Evolutionary conservation across 2,888 invertebrate genomes (phyloP), one percentile per base, ranked within the genome.

Genomic region (Arrhopalites spinosus): DNA sequence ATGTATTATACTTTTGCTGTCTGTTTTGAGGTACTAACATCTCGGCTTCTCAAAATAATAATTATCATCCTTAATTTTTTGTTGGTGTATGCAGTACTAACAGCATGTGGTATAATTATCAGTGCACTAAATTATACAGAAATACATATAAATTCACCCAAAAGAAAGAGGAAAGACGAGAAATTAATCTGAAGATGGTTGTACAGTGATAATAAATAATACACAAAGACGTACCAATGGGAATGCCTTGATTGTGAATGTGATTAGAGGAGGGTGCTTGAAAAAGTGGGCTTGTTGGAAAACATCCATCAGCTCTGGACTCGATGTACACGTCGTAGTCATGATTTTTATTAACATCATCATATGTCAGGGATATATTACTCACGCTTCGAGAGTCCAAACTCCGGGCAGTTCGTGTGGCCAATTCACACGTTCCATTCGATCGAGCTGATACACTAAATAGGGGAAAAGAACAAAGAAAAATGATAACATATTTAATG

Each of bases 241-340:
- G 80, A 15, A 81, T 78, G 36, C 80, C 81, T 53, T 73, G 73
- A 23, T 63, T 50, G n/a, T 56, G 56, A 36, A 67, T 53, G 15
- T 25, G 25, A 29, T 73, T 69, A 27, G 66, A 64, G 1, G 20
- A 23, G 1, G 29, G 77, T 17, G 61, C 50, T 74, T 76, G 71
- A 47, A 71, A 74, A 20, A 76, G 73, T 7, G 78, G 76, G 27
- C 68, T 69, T 43, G 73, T 73, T 30, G 70, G 77, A n/a, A 72
- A 67, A 36, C 53, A 73, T 69, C 68, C 25, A 29, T 70, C 68
- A 53, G 73, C 29, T 23, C 36, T 36, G 43, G 69, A 45, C 74
- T 80, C 81, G 71, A 80, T 78, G 77, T 81, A 81, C 23, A 81
- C 79, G 70, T 81, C 81, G 64, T 79, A 81, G 3, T 74, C 77